Conservation (phyloP, 1,140 invertebrate species). For the Dolichoris vasculosae region DNA sequence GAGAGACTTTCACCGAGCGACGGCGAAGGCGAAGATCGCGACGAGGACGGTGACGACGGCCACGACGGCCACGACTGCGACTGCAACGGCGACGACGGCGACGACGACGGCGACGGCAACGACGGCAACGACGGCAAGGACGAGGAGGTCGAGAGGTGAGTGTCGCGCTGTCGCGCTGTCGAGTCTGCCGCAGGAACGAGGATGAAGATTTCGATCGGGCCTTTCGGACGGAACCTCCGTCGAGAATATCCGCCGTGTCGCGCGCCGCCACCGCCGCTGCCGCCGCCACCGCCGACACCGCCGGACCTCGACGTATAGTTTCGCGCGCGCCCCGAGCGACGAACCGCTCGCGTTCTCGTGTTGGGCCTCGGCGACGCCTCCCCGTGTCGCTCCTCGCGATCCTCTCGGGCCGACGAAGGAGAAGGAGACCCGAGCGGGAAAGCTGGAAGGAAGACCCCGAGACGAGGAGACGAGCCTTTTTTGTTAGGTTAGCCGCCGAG, state of each 20-base stretch:
- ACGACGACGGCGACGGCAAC: neutral
- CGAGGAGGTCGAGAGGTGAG: constrained; percentile 9
- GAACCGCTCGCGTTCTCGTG: neutral
- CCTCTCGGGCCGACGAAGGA: neutral
- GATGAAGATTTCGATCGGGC: neutral
- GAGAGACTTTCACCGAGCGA: constrained; percentile 17
- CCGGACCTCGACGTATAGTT: constrained; percentile 8
- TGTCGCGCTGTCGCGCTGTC: neutral
- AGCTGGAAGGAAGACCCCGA: neutral
- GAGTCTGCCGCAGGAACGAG: neutral
- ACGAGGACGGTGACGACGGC: no score
- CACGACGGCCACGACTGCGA: neutral
- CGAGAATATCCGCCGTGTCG: constrained; percentile 12
- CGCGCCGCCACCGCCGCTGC: constrained; percentile 17
- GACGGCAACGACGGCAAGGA: neutral
- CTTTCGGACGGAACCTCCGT: neutral
- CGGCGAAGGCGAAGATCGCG: neutral
- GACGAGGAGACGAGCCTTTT: neutral
- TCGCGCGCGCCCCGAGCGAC: constrained; percentile 10
- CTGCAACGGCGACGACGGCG: neutral
- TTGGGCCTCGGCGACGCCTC: neutral
- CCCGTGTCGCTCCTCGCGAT: neutral
- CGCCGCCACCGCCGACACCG: neutral
- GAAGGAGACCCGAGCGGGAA: neutral
- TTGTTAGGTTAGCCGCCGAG: neutral